Evolutionary conservation across 1,140 invertebrate species (phyloP), one percentile per base, ranked within the genome.

Genomic region (Plodia interpunctella): DNA sequence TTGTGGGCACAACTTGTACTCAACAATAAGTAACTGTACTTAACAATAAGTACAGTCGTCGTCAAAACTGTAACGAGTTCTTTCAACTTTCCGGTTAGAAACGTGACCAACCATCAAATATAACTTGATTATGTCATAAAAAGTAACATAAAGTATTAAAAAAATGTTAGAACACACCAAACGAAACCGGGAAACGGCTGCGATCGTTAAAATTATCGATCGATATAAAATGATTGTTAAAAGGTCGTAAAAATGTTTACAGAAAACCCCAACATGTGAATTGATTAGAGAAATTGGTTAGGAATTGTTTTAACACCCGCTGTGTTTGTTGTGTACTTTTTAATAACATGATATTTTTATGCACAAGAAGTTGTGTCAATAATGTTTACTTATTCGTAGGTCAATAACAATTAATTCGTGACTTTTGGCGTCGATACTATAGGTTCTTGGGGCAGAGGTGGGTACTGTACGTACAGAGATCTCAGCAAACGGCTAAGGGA

Each of bases 201-300:
- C 20, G 20, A 25, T 25, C 51, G 21, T 53, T 28, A 53, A 53
- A 53, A 53, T 53, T 53, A 53, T 53, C 51, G 51, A 53, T 53
- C 51, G 51, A 53, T 53, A 53, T 53, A 53, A 53, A 53, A 53
- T 53, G 25, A 53, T 53, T 53, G 21, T 53, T 53, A 25, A 53
- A 53, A 53, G 21, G 25, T 25, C 51, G 51, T 53, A 53, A 53
- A 53, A 25, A 53, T 25, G 21, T 53, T 51, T 53, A 25, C 21
- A 25, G 21, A 11, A 25, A n/a, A 53, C 51, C 49, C 19, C 13
- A 25, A 25, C 13, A 53, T 53, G 51, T 21, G 51, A 25, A 15
- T 53, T 53, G 51, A 53, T 53, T 53, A 53, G 51, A 13, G 51
- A 53, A 53, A 53, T 15, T 44, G 38, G 38, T 44, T 2, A 25